These are phyloP conservation scores for Sturmia bella DNA, from an alignment of 2,888 invertebrate species.

Conservation along the genomic window DNA sequence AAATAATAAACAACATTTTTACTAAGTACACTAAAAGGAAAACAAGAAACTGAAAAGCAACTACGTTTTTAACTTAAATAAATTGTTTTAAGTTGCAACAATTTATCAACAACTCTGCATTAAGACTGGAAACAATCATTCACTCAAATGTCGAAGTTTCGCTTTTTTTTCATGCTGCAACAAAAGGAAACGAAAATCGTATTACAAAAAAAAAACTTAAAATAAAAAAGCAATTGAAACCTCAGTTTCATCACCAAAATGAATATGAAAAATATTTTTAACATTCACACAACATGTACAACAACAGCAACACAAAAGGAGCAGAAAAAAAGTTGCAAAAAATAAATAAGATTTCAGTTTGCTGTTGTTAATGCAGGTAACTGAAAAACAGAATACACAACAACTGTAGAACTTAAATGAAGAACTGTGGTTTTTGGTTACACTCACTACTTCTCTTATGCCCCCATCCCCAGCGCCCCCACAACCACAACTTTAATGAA, in stretches of 20 bases:
- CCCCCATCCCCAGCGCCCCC: background rate
- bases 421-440: conserved; percentile 63
- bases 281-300: background rate
- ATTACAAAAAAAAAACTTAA: conserved; percentile 33
- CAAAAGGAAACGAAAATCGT: background rate
- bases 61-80: conserved; percentile 59
- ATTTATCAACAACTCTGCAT: conserved; percentile 62
- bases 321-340: conserved; percentile 5
- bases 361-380: conserved; percentile 26
- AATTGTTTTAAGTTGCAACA: conserved; percentile 61
- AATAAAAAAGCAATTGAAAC: conserved; percentile 58
- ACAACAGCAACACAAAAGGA: conserved; percentile 8
- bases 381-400: conserved; percentile 6
- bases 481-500: conserved; percentile 47
- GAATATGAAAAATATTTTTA: conserved; percentile 44
- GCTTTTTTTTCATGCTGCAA: background rate
- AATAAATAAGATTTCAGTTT: conserved; percentile 37
- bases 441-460: conserved; percentile 36
- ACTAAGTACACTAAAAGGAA: background rate
- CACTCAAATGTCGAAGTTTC: conserved; percentile 61
- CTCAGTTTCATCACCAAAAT: conserved; percentile 63
- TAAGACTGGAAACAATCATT: conserved; percentile 63
- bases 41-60: background rate
- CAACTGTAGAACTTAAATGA: conserved; percentile 60
- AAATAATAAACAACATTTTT: background rate